Evolutionary conservation across 2,888 invertebrate genomes (phyloP).

Genomic region (Athetis lepigone): DNA sequence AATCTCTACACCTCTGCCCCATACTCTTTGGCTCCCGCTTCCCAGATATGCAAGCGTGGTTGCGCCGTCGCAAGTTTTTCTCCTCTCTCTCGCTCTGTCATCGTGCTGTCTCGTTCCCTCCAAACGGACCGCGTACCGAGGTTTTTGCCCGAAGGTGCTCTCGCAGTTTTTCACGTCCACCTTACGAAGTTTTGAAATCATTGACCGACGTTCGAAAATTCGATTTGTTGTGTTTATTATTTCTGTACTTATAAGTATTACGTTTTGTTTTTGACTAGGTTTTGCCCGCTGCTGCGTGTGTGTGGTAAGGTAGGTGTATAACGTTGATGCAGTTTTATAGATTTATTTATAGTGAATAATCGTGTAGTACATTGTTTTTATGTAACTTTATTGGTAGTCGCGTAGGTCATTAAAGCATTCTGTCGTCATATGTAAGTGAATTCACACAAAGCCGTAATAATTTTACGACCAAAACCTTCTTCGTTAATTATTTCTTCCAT

Average conservation of each 20-base stretch:
- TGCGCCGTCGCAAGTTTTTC: conserved; percentile 81
- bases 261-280: conserved; percentile 10
- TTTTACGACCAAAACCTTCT: too few species aligned
- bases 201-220: conserved; percentile 59
- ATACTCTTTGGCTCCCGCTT: conserved; percentile 73
- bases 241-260: conserved; percentile 9
- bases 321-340: too few species aligned
- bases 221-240: conserved; percentile 52
- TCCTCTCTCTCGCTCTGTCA: conserved; percentile 67
- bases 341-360: too few species aligned
- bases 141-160: conserved; percentile 75
- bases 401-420: too few species aligned
- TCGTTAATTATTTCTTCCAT: too few species aligned
- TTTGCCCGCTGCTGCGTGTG: too few species aligned
- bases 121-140: conserved; percentile 79
- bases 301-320: too few species aligned
- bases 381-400: too few species aligned
- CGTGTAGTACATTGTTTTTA: too few species aligned
- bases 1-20: conserved; percentile 36
- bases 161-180: conserved; percentile 72
- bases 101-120: conserved; percentile 71
- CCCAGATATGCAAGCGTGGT: conserved; percentile 81
- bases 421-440: too few species aligned
- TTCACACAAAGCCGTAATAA: too few species aligned
- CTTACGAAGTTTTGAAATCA: conserved; percentile 66